Evolutionary conservation across 2,888 invertebrate genomes (phyloP), one percentile per base, ranked within the genome.

Genomic region (Liopterus haemorrhoidalis): DNA sequence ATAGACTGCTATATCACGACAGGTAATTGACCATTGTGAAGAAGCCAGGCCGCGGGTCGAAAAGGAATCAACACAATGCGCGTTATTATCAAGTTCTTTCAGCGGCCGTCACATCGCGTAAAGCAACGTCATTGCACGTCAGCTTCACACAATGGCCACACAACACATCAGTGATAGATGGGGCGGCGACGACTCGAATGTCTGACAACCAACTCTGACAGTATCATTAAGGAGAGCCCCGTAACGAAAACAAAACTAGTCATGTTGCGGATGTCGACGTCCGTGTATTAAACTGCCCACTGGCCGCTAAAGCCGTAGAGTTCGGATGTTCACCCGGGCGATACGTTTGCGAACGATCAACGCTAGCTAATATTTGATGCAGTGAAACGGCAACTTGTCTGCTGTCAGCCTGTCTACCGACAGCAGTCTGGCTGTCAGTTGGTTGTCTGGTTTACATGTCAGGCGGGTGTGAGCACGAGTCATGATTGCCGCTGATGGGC

Each of bases 381-480:
- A 69, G 66, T 65, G 62, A 65, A 62, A 63, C 61, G 64, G 67
- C 66, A 66, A 68, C 67, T 69, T 70, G 70, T 69, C 63, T 59
- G 41, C 64, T 65, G 66, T 64, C 66, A 65, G 65, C 20, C 64
- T 63, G 65, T 63, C 65, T 58, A 57, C 58, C 67, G 68, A 62
- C 66, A 65, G 68, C 67, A 68, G 70, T 67, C 69, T 63, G 59
- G 64, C 69, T 70, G 72, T 70, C 72, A 72, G 70, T 72, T 70
- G 67, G 61, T 70, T 70, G 72, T 71, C 72, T 71, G 65, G 70
- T 71, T 72, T 64, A 63, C 65, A 64, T 62, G 63, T 63, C 65
- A 64, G 63, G 61, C 57, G 61, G 60, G 62, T 57, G 60, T 55
- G 59, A 58, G 57, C 50, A 57, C 59, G 58, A 22, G 18, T 38